Evolutionary conservation across 2,113 vertebrate genomes (phyloP).

Genomic region (Ariopsis seemanni): DNA sequence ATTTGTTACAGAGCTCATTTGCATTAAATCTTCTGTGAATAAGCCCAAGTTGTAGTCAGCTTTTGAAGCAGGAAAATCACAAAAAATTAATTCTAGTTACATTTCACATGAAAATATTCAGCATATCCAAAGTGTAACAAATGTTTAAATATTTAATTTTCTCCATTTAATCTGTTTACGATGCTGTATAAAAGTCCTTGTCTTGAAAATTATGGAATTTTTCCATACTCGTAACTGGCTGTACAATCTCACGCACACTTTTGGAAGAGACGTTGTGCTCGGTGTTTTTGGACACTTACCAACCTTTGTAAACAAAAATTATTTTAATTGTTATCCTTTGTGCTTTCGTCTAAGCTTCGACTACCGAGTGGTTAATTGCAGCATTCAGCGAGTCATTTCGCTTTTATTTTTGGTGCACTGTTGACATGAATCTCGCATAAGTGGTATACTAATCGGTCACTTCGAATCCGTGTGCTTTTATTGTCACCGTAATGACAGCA

Average conservation of each 20-base stretch:
- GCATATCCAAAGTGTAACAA: neutral
- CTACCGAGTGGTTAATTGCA: constrained; percentile 43
- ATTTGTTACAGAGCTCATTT: neutral
- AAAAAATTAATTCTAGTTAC: neutral
- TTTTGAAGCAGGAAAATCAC: neutral
- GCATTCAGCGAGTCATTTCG: constrained; percentile 38
- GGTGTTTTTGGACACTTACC: neutral
- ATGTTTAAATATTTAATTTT: neutral
- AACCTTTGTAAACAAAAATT: neutral
- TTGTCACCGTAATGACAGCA: constrained; percentile 15
- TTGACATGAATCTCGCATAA: constrained; percentile 28
- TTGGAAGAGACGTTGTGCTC: neutral
- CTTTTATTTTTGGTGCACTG: constrained; percentile 18
- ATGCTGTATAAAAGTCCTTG: neutral
- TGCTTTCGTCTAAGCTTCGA: constrained; percentile 31
- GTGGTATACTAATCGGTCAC: constrained; percentile 5
- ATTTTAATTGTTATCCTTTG: constrained; percentile 10
- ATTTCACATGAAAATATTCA: neutral
- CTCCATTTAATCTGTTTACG: neutral
- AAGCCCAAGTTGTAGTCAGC: neutral
- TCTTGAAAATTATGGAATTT: neutral
- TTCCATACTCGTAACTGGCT: neutral
- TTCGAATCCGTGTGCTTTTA: constrained; percentile 30
- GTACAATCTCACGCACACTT: neutral
- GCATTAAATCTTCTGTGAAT: neutral